These are phyloP conservation scores for Ceuthmochares aereus DNA, from an alignment of 2,113 vertebrate genomes.

Conservation along the genomic window DNA sequence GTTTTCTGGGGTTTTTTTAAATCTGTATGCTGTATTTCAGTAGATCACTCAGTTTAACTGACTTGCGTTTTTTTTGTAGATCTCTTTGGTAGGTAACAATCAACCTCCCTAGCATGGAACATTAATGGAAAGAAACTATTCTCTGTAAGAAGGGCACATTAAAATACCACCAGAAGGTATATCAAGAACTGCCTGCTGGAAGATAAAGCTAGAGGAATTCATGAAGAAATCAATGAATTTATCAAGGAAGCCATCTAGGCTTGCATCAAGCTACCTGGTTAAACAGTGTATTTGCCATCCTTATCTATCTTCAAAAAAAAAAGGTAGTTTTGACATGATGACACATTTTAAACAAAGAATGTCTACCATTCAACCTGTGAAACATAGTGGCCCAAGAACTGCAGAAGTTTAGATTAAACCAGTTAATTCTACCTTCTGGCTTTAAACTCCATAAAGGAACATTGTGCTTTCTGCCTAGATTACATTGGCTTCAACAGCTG, in stretches of 20 bases:
- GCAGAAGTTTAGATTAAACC: not conserved
- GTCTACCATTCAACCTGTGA: not conserved
- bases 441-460: not conserved
- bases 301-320: not conserved
- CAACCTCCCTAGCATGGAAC: not conserved
- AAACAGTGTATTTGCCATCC: not conserved
- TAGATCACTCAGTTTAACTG: not conserved
- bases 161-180: not conserved
- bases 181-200: not conserved
- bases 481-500: not conserved
- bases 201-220: not conserved
- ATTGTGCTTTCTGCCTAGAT: not conserved
- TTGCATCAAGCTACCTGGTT: not conserved
- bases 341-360: not conserved
- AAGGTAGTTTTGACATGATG: not conserved
- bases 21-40: not conserved
- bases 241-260: not conserved
- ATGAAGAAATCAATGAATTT: not conserved
- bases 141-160: rapidly evolving
- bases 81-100: not conserved
- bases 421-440: not conserved
- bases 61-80: not conserved
- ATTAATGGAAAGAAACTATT: not conserved
- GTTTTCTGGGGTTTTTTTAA: not conserved
- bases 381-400: not conserved